Conservation (phyloP, 2,113 vertebrate genomes). For the Chamaetylas fuelleborni region DNA sequence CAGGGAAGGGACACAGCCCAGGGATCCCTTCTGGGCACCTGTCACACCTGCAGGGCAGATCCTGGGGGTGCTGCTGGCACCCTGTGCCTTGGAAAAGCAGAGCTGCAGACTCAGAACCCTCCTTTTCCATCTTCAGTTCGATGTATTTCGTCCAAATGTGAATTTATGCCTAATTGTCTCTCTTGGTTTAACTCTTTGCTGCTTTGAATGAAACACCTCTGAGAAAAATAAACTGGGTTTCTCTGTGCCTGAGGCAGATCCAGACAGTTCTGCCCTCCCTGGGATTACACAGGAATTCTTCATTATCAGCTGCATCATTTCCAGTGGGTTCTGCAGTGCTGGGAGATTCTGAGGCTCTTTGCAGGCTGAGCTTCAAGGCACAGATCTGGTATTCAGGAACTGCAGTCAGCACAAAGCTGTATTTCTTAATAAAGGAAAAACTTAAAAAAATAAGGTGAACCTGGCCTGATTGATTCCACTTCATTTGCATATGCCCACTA, state of each 20-base stretch:
- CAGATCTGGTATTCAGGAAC: background rate
- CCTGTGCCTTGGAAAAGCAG: background rate
- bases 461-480: background rate
- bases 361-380: background rate
- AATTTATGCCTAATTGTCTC: background rate
- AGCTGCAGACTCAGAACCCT: background rate
- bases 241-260: background rate
- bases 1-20: background rate
- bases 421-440: background rate
- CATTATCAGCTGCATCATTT: background rate
- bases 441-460: background rate
- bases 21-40: background rate
- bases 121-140: background rate
- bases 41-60: background rate
- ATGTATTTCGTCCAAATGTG: background rate
- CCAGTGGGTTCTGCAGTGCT: background rate
- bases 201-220: background rate
- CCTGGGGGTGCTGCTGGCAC: background rate
- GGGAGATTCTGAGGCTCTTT: background rate
- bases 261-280: background rate
- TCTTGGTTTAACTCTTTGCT: background rate
- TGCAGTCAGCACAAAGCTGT: background rate
- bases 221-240: background rate
- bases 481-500: constrained; percentile 40
- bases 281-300: background rate